Conservation (phyloP, 2,113 vertebrate species). For the Glaucidium brasilianum region DNA sequence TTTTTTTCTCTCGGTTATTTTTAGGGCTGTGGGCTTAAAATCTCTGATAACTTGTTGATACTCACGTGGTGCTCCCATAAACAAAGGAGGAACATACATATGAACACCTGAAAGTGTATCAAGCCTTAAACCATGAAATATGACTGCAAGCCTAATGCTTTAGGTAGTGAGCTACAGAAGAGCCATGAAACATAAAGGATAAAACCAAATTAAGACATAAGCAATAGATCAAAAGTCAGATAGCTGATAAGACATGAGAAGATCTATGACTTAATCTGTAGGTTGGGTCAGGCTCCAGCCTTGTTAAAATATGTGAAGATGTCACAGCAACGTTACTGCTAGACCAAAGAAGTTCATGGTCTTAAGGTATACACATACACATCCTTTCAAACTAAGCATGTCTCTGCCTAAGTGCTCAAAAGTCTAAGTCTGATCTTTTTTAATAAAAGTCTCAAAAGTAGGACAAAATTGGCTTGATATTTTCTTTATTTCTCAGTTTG, state of each 20-base stretch:
- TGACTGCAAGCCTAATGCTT: background rate
- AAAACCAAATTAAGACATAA: background rate
- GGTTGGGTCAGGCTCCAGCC: background rate
- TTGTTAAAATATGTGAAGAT: background rate
- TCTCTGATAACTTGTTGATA: background rate
- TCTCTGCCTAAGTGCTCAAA: background rate
- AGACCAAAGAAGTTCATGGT: background rate
- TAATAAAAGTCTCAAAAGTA: background rate
- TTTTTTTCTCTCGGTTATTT: background rate
- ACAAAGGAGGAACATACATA: background rate
- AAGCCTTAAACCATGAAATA: background rate
- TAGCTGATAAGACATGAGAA: background rate
- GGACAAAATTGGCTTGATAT: background rate
- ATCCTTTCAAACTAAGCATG: background rate
- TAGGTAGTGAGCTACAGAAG: background rate
- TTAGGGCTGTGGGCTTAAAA: background rate
- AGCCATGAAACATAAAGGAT: background rate
- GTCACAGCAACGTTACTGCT: background rate
- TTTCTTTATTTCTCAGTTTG: background rate
- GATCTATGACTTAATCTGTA: background rate
- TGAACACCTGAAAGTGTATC: background rate
- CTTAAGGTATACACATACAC: background rate
- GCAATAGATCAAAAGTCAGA: background rate
- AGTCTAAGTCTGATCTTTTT: background rate
- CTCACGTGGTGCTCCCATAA: fast-evolving